Evolutionary conservation across 2,888 invertebrate species (phyloP).

Genomic region (Eilema sororculum): DNA sequence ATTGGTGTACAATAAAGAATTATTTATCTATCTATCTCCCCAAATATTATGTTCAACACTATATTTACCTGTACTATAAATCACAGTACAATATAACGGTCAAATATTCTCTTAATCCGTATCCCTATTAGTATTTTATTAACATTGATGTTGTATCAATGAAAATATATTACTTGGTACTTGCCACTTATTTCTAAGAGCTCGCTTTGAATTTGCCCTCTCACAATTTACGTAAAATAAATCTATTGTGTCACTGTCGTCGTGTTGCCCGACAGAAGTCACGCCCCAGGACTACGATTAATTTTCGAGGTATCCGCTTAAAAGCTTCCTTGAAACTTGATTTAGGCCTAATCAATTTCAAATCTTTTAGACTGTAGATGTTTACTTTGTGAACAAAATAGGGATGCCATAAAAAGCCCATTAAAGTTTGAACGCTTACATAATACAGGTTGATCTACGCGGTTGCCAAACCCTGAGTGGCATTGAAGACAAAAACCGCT

Average conservation of each 20-base stretch:
- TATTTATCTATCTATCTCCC: too few species aligned
- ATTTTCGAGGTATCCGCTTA: constrained; percentile 4
- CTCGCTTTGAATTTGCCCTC: neutral
- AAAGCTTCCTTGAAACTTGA: constrained; percentile 3
- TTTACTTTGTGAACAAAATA: constrained; percentile 16
- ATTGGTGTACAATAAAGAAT: too few species aligned
- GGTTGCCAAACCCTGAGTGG: constrained; percentile 63
- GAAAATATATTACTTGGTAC: neutral
- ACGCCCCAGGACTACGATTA: neutral
- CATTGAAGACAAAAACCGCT: constrained; percentile 66
- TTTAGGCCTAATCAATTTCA: constrained; percentile 1
- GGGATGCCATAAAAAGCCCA: constrained; percentile 47
- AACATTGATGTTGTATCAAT: too few species aligned
- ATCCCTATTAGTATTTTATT: too few species aligned
- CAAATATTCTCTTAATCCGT: too few species aligned
- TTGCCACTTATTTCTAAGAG: neutral
- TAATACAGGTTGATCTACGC: constrained; percentile 57
- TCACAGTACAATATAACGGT: too few species aligned
- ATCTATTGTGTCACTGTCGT: neutral
- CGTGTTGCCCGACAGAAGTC: neutral
- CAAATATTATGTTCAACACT: too few species aligned
- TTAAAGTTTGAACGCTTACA: constrained; percentile 55
- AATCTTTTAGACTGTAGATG: neutral
- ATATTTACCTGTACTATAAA: too few species aligned
- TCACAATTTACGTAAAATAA: neutral